phyloP scores from a whole-genome alignment of 2,888 invertebrate genomes.

The Agriotes lineatus region DNA sequence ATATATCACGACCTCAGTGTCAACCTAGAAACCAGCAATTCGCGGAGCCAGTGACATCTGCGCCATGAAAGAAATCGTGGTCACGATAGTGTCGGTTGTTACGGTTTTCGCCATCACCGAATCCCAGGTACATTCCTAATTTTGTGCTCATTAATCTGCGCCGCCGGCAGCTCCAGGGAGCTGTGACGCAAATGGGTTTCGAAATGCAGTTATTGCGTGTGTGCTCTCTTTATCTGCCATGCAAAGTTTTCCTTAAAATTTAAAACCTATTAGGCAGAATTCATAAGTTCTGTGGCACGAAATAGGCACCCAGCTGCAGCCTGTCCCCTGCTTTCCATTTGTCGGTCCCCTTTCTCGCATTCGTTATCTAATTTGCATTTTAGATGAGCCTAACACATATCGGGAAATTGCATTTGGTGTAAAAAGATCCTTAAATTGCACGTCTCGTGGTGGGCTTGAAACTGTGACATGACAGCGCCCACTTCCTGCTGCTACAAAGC shows the following conservation, averaged over 20 bases:
- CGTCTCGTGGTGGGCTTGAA: neutral
- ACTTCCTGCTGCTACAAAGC: no score
- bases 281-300: no score
- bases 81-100: slow-evolving; percentile 1
- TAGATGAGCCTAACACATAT: slow-evolving; percentile 7
- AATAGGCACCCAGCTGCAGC: no score
- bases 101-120: neutral
- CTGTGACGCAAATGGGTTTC: no score
- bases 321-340: no score
- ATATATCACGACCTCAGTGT: slow-evolving; percentile 27
- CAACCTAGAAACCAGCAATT: slow-evolving; percentile 27
- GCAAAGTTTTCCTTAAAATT: no score
- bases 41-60: slow-evolving; percentile 31
- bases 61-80: slow-evolving; percentile 28
- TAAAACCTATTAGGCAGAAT: no score
- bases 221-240: no score
- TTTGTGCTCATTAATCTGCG: no score
- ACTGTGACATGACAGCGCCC: no score
- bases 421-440: neutral
- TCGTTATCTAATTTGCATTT: slow-evolving; percentile 7
- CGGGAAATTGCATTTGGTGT: neutral
- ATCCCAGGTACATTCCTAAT: slow-evolving; percentile 9
- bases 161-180: no score
- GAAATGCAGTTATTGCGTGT: no score
- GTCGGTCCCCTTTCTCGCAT: neutral